Evolutionary conservation across 2,888 invertebrate species (phyloP).

Genomic region (Latheticus oryzae): DNA sequence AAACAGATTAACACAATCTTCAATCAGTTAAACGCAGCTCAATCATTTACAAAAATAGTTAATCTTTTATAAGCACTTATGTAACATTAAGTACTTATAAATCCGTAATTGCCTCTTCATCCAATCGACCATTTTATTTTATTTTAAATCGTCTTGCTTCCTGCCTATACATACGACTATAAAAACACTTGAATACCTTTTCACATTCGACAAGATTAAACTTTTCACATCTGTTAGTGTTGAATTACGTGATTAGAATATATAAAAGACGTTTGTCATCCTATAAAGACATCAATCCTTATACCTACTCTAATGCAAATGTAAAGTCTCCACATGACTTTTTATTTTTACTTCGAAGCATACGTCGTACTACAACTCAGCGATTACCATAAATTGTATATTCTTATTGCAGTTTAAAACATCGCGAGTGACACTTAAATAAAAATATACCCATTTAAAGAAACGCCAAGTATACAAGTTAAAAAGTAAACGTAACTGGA

Average conservation of each 20-base stretch:
- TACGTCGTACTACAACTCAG: neutral
- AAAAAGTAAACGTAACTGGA: too few species aligned
- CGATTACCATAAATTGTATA: slow-evolving; percentile 22
- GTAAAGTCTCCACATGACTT: slow-evolving; percentile 13
- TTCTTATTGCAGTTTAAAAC: neutral
- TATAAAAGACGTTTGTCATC: slow-evolving; percentile 31
- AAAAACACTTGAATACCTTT: slow-evolving; percentile 2
- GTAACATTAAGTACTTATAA: too few species aligned
- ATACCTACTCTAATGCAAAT: slow-evolving; percentile 30
- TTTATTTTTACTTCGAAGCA: slow-evolving; percentile 7
- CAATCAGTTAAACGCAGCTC: too few species aligned
- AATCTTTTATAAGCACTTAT: too few species aligned
- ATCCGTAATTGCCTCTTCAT: too few species aligned
- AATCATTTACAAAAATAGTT: too few species aligned
- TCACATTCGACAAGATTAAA: neutral
- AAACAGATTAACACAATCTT: too few species aligned
- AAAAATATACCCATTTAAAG: too few species aligned
- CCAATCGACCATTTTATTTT: too few species aligned
- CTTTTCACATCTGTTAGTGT: slow-evolving; percentile 34
- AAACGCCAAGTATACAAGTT: too few species aligned
- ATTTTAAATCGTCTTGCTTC: neutral
- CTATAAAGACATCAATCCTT: slow-evolving; percentile 38
- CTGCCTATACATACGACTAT: slow-evolving; percentile 1
- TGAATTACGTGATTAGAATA: slow-evolving; percentile 38
- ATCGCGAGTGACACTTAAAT: too few species aligned